A percentile compares a stretch with the other conserved stretches of the same genome.
Conservation (phyloP, 2,113 vertebrate genomes). For the Mugil cephalus region DNA sequence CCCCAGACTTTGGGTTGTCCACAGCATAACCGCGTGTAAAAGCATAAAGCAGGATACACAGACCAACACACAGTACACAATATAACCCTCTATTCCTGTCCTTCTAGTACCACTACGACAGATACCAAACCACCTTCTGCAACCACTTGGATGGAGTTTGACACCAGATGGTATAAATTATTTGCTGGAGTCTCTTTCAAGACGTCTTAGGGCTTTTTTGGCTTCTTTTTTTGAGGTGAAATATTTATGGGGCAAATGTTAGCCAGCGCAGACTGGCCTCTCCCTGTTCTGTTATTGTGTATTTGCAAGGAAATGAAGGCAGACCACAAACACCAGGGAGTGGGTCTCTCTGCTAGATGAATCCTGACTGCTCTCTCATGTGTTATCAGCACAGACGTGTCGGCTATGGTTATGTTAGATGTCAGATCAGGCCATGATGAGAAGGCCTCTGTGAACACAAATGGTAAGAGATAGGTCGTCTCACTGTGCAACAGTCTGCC, state of each 20-base stretch:
- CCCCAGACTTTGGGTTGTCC: conserved; percentile 58
- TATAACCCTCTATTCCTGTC: conserved; percentile 41
- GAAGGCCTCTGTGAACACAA: conserved; percentile 45
- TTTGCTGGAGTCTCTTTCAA: conserved; percentile 64
- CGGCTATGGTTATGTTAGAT: conserved; percentile 74
- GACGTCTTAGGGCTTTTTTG: conserved; percentile 55
- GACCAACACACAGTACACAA: conserved; percentile 42
- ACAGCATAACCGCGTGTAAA: conserved; percentile 51
- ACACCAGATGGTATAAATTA: conserved; percentile 78
- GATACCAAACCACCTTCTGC: conserved; percentile 44
- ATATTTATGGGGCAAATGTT: conserved; percentile 70
- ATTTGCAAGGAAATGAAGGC: conserved; percentile 64
- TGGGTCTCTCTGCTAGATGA: conserved; percentile 59
- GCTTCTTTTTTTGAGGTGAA: conserved; percentile 60
- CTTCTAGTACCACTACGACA: conserved; percentile 31
- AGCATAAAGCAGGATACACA: conserved; percentile 23
- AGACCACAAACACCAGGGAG: conserved; percentile 70
- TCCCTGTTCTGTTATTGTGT: conserved; percentile 51
- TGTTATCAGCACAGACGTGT: conserved; percentile 68
- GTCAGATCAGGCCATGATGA: conserved; percentile 67
- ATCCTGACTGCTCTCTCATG: conserved; percentile 67
- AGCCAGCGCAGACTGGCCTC: conserved; percentile 40
- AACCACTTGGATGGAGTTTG: conserved; percentile 37
- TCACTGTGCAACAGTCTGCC: conserved; percentile 56
- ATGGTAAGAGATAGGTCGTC: conserved; percentile 72